These are phyloP conservation scores for Limosa lapponica DNA, from an alignment of 2,797 vertebrate species.

Conservation along the genomic window DNA sequence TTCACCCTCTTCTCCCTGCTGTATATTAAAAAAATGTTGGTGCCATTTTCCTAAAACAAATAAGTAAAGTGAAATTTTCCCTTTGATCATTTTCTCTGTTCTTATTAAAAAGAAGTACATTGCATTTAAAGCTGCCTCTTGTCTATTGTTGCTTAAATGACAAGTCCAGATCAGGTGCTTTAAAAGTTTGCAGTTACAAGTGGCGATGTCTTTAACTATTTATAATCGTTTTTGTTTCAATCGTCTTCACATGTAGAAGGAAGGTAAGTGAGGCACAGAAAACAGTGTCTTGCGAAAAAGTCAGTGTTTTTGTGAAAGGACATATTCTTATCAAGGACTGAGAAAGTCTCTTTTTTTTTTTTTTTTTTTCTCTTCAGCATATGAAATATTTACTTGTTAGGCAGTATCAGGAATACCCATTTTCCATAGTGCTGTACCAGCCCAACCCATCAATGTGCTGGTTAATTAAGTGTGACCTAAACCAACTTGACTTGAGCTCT, in stretches of 20 bases:
- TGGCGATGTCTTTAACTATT: conserved; percentile 74
- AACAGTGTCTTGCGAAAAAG: conserved; percentile 43
- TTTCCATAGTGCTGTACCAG: conserved; percentile 75
- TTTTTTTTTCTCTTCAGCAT: neutral
- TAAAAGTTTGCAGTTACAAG: conserved; percentile 65
- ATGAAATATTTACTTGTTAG: conserved; percentile 84
- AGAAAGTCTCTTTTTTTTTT: conserved; percentile 52
- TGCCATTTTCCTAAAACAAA: conserved; percentile 67
- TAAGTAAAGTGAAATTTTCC: conserved; percentile 34
- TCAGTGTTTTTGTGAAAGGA: conserved; percentile 50
- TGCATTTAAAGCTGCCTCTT: conserved; percentile 29
- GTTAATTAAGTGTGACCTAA: conserved; percentile 87
- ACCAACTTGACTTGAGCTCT: conserved; percentile 85
- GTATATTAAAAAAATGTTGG: conserved; percentile 45
- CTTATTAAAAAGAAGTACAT: conserved; percentile 51
- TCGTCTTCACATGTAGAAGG: conserved; percentile 31
- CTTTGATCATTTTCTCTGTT: conserved; percentile 60
- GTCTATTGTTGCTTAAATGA: conserved; percentile 48
- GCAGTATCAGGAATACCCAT: conserved; percentile 75
- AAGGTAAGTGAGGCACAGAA: conserved; percentile 41
- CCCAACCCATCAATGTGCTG: conserved; percentile 80
- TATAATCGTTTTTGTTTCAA: conserved; percentile 68
- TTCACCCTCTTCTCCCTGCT: conserved; percentile 35
- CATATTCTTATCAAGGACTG: conserved; percentile 42
- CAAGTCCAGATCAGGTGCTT: conserved; percentile 40